These are phyloP conservation scores for Ericerus pela DNA, from an alignment of 1,140 invertebrate genomes.

Conservation along the genomic window DNA sequence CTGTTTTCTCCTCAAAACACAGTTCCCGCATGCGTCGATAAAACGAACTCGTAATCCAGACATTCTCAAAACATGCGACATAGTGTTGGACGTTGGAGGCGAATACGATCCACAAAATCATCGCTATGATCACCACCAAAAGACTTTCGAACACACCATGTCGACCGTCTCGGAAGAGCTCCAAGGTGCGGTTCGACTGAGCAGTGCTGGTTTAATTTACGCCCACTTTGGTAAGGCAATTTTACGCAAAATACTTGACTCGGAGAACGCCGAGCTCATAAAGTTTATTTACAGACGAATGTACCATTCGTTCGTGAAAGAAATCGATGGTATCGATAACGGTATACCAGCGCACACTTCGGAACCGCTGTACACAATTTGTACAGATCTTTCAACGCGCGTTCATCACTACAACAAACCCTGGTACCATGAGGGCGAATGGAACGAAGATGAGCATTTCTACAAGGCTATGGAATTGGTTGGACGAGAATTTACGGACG, in stretches of 20 bases:
- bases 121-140: conserved; percentile 92
- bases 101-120: conserved; percentile 60
- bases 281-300: conserved; percentile 40
- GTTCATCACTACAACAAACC: conserved; percentile 65
- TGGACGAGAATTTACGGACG: conserved; percentile 63
- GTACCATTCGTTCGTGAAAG: conserved; percentile 81
- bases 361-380: conserved; percentile 54
- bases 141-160: conserved; percentile 48
- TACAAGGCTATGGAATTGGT: conserved; percentile 61
- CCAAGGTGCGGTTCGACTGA: conserved; percentile 54
- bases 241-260: conserved; percentile 41
- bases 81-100: conserved; percentile 93
- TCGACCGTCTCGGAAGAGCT: conserved; percentile 39
- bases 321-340: conserved; percentile 95
- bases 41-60: conserved; percentile 51
- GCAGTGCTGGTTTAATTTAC: conserved; percentile 90
- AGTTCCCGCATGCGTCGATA: conserved; percentile 72
- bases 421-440: conserved; percentile 56
- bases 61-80: conserved; percentile 67
- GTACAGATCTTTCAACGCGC: conserved; percentile 58
- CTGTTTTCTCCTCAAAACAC: conserved; percentile 71
- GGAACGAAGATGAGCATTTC: conserved; percentile 42
- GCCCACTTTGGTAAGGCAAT: conserved; percentile 76
- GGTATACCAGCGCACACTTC: conserved; percentile 66
- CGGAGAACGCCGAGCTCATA: conserved; percentile 32